These are phyloP conservation scores for Megathymus violae DNA, from an alignment of 1,140 invertebrate genomes.

Conservation along the genomic window DNA sequence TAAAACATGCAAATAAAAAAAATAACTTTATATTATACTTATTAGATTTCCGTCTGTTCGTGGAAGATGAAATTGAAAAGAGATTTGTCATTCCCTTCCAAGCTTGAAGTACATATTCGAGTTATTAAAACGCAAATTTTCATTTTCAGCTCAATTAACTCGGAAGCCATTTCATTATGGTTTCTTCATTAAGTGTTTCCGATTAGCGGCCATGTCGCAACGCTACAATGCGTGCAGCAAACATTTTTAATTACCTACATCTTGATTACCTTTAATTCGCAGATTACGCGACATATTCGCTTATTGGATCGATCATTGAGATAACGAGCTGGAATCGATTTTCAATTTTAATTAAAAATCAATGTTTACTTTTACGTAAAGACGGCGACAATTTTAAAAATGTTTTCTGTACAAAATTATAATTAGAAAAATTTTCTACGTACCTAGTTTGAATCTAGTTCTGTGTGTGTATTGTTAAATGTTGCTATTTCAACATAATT, in stretches of 20 bases:
- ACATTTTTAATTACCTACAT: constrained; percentile 66
- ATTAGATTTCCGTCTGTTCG: background rate
- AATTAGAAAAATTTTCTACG: too few species aligned
- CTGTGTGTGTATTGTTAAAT: too few species aligned
- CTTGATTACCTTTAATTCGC: constrained; percentile 60
- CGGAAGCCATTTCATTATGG: constrained; percentile 68
- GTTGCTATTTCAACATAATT: background rate
- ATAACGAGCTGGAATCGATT: constrained; percentile 37
- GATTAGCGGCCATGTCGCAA: constrained; percentile 75
- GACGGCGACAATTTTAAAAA: background rate
- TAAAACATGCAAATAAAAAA: too few species aligned
- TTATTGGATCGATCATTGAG: constrained; percentile 45
- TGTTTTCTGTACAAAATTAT: too few species aligned
- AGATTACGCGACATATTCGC: constrained; percentile 36
- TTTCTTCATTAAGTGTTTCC: constrained; percentile 77
- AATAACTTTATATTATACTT: too few species aligned
- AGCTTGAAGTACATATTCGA: constrained; percentile 14
- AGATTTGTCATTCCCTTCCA: background rate
- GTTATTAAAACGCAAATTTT: constrained; percentile 57
- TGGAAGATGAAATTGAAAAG: background rate
- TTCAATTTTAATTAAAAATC: constrained; percentile 21
- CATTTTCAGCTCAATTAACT: constrained; percentile 79
- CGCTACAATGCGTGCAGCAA: constrained; percentile 63
- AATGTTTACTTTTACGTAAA: background rate
- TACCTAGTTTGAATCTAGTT: too few species aligned